phyloP scores from a whole-genome alignment of 2,797 vertebrate species.

The Cirrhinus mrigala region DNA sequence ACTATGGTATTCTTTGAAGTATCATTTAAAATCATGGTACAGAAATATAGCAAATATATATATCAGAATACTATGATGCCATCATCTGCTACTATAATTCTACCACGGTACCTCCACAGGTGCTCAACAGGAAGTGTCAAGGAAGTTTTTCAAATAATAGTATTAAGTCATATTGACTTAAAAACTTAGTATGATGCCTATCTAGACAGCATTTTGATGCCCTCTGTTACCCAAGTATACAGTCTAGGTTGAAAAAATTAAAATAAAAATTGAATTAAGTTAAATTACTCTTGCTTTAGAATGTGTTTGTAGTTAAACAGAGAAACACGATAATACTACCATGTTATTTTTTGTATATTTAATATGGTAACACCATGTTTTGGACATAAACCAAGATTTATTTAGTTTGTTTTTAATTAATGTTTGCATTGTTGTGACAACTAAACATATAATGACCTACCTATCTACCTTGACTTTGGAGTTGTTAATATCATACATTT shows the following conservation, averaged over 20 bases:
- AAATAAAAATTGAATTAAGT: no score
- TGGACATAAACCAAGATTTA: neutral
- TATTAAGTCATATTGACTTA: neutral
- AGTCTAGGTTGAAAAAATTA: neutral
- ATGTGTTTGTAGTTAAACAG: neutral
- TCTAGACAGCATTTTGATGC: neutral
- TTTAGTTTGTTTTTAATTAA: neutral
- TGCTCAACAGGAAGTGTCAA: constrained; percentile 18
- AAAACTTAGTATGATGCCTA: neutral
- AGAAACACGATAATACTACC: neutral
- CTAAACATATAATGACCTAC: neutral
- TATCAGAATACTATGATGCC: neutral
- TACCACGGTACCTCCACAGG: neutral
- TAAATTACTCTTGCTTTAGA: neutral
- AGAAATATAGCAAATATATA: neutral
- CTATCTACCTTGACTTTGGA: neutral
- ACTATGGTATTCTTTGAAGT: neutral
- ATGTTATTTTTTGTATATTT: neutral
- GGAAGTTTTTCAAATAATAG: neutral
- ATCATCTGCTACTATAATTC: neutral
- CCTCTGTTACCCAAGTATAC: neutral
- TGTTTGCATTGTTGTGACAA: neutral
- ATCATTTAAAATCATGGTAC: neutral
- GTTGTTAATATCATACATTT: neutral
- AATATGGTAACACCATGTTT: neutral